Percentiles rank a stretch among this genome's conserved stretches.
Evolutionary conservation across 2,113 vertebrate species (phyloP).

Genomic region (Sebastes schlegelii): DNA sequence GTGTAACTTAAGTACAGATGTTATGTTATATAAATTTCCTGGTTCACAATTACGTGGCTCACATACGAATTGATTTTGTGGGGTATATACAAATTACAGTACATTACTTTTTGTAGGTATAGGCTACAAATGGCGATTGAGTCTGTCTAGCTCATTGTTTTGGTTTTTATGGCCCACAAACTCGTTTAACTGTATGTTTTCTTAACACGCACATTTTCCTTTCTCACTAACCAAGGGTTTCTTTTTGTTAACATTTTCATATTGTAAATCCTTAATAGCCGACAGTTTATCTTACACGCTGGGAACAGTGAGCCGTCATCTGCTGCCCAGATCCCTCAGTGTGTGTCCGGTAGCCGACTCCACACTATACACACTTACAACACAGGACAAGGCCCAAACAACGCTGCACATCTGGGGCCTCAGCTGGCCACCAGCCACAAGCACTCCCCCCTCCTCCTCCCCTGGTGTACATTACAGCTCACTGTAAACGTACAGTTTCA

Average conservation of each 20-base stretch:
- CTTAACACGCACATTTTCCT: neutral
- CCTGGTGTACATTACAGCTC: conserved; percentile 55
- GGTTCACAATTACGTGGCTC: too few relatives aligned
- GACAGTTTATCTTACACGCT: conserved; percentile 35
- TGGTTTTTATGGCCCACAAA: neutral
- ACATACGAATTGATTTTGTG: too few relatives aligned
- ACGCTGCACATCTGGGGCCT: conserved; percentile 71
- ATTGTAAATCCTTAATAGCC: conserved; percentile 35
- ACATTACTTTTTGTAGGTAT: too few relatives aligned
- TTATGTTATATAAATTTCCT: too few relatives aligned
- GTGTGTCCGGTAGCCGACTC: conserved; percentile 69
- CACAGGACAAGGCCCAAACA: conserved; percentile 72
- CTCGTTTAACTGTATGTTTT: neutral
- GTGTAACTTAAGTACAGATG: too few relatives aligned
- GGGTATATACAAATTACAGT: too few relatives aligned
- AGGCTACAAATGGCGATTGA: too few relatives aligned
- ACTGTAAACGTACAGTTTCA: conserved; percentile 61
- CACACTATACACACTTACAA: conserved; percentile 59
- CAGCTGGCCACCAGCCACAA: conserved; percentile 72
- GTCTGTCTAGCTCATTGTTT: too few relatives aligned
- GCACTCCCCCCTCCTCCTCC: conserved; percentile 45
- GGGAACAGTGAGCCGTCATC: conserved; percentile 64
- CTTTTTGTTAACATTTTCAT: conserved; percentile 14
- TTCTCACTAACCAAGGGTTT: conserved; percentile 13
- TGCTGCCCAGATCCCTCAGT: conserved; percentile 73